Evolutionary conservation across 2,797 vertebrate species (phyloP), one percentile per base, ranked within the genome.

Genomic region (Rhinogobio ventralis): DNA sequence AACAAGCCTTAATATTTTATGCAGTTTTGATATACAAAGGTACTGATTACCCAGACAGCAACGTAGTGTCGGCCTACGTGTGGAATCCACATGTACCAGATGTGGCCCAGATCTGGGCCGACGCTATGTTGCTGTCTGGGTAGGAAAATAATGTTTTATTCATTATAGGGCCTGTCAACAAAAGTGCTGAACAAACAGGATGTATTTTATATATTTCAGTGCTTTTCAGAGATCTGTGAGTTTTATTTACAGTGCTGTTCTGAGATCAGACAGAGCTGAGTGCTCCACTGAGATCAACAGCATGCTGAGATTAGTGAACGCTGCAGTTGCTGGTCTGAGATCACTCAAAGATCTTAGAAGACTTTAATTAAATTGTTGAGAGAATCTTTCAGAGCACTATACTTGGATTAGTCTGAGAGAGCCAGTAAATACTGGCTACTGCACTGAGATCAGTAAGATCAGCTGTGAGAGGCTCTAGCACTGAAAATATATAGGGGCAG

Each of bases 221-320:
- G 36, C 33, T 67, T 42, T 66, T 66, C 17, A 20, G 15, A 83
- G 60, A 76, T 76, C 30, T 17, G 39, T 51, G 19, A 73, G 28
- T 45, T 46, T 28, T 82, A 49, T 64, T 74, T 74, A 64, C 49
- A 81, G 79, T 36, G 49, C 74, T 69, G 82, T 55, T 80, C 46
- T 68, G 62, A 80, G 78, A 68, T 80, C 64, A 80, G 28, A 53
- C 30, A 80, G 25, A 79, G 19, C 28, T 53, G 42, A 66, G 60
- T 33, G 42, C 77, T 66, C 53, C 72, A 36, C 49, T 36, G 73
- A 76, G 73, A 51, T 73, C 71, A 73, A 49, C 71, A 30, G 17
- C 75, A 78, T 30, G 20, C 23, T 67, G 45, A 67, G 10, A 78
- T 84, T 39, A 71, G 36, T 30, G 25, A 57, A 55, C 57, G 53